Evolutionary conservation across 2,797 vertebrate genomes (phyloP), one percentile per base, ranked within the genome.

Genomic region (Sebastes melanostomus): DNA sequence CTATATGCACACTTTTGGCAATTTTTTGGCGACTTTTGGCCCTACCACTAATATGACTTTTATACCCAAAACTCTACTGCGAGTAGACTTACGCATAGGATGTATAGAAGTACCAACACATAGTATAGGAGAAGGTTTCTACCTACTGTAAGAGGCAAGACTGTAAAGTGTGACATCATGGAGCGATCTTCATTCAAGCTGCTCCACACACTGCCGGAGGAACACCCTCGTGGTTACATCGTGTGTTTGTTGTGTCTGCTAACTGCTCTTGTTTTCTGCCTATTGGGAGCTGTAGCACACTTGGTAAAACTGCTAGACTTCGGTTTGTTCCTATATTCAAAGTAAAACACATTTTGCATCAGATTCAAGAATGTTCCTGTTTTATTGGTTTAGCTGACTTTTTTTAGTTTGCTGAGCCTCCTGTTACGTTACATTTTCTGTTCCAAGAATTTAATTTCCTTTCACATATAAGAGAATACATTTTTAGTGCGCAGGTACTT

Each of bases 221-320:
- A 72, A 59, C 61, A 75, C 79, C 63, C 75, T 71, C 14, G 75
- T 74, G 78, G 67, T 58, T 63, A 36, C 66, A 60, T 22, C 4
- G 22, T 72, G 72, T 58, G 36, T 73, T 67, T 67, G 63, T 71
- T 83, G 36, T 38, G 66, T 70, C 56, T 79, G 59, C 54, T 69
- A 60, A 16, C 54, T 66, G 34, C n/a, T 80, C 67, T 80, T 66
- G 46, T 75, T 75, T 75, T 38, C 34, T 61, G 78, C 55, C 75
- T 58, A 1, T 25, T 66, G 78, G 78, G 78, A 81, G 78, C 14
- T 78, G 70, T 71, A 75, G 66, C 71, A 56, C 55, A 58, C 65
- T 79, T 73, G 69, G n/a, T 73, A 24, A 77, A 77, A 74, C 30
- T 36, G 52, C 60, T 1, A 59, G 50, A 58, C 18, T 72, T 61